Conservation (phyloP, 1,140 invertebrate genomes). For the Protaetia brevitarsis region DNA sequence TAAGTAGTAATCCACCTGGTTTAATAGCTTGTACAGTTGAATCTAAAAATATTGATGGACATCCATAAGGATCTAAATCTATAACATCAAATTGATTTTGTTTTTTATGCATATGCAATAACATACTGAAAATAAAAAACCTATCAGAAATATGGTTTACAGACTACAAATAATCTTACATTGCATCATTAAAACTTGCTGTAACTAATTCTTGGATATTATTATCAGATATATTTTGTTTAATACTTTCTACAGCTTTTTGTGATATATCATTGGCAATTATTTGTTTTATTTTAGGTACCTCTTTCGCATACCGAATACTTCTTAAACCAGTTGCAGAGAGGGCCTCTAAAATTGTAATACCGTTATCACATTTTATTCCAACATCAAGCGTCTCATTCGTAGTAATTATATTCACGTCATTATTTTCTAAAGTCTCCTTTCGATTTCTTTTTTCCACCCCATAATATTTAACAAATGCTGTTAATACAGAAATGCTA, state of each 20-base stretch:
- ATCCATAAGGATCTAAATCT: conserved; percentile 98
- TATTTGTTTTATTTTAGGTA: conserved; percentile 76
- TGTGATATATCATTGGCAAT: conserved; percentile 93
- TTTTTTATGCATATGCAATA: conserved; percentile 78
- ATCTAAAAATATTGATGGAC: conserved; percentile 90
- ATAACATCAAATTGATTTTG: conserved; percentile 81
- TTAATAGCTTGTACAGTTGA: conserved; percentile 78
- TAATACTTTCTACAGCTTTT: conserved; percentile 82
- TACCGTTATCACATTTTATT: conserved; percentile 52
- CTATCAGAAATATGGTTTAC: neutral
- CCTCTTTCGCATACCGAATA: conserved; percentile 94
- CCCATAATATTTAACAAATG: conserved; percentile 54
- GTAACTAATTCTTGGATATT: conserved; percentile 70
- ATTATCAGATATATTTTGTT: conserved; percentile 79
- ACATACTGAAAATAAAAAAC: conserved; percentile 58
- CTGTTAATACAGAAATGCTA: conserved; percentile 60
- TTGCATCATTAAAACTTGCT: conserved; percentile 76
- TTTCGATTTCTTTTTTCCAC: conserved; percentile 26
- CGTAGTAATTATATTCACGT: conserved; percentile 9
- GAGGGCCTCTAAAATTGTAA: conserved; percentile 87
- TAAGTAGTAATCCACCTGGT: conserved; percentile 80
- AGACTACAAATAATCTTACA: conserved; percentile 52
- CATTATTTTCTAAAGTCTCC: conserved; percentile 2
- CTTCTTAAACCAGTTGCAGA: conserved; percentile 93
- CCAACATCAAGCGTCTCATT: conserved; percentile 26